A percentile compares a stretch with the other conserved stretches of the same genome.
Evolutionary conservation across 1,140 invertebrate species (phyloP).

Genomic region (Alviniconcha marisindica): DNA sequence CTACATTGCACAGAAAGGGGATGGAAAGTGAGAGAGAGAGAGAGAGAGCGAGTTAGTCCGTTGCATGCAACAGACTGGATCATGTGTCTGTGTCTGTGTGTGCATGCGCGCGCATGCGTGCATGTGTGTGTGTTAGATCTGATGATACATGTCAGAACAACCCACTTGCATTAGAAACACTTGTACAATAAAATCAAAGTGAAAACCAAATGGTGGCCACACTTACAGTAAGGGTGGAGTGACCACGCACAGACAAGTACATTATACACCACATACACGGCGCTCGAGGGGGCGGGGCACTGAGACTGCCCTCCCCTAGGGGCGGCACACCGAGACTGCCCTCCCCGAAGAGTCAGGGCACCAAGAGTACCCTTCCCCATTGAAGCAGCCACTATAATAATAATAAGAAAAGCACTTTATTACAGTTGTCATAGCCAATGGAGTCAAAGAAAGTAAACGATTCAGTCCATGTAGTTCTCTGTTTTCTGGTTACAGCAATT

Average conservation of each 20-base stretch:
- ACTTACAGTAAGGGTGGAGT: neutral
- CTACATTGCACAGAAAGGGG: constrained; percentile 9
- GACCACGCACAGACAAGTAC: neutral
- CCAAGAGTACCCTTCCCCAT: no score
- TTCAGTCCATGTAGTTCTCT: no score
- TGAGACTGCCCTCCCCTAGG: neutral
- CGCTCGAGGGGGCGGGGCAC: neutral
- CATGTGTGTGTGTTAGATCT: constrained; percentile 13
- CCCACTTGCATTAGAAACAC: constrained; percentile 36
- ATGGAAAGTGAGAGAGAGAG: constrained; percentile 6
- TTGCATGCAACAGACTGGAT: no score
- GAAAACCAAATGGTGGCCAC: neutral
- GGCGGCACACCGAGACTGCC: no score
- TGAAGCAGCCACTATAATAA: no score
- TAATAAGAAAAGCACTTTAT: no score
- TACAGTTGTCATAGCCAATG: no score
- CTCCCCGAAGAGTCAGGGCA: neutral
- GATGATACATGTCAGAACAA: neutral
- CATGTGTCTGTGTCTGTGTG: no score
- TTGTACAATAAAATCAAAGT: constrained; percentile 36
- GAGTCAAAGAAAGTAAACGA: no score
- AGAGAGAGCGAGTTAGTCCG: constrained; percentile 10
- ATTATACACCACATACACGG: neutral
- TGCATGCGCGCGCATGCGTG: no score
- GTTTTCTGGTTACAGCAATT: no score